Evolutionary conservation across 2,113 vertebrate genomes (phyloP), one percentile per base, ranked within the genome.

Genomic region (Nerophis lumbriciformis): DNA sequence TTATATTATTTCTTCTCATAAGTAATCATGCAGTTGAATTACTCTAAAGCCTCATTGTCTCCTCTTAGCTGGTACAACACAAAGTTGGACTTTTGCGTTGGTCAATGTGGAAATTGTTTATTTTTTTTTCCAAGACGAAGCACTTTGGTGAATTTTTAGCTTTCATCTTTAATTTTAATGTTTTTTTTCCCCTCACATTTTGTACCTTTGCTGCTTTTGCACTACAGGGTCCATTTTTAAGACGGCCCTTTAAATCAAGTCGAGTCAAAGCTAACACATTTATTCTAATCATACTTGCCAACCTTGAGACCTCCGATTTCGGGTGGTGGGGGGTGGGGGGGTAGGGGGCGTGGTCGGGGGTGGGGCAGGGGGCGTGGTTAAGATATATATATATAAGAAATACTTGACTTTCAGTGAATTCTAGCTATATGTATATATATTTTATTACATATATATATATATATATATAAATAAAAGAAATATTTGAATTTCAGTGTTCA

Each of bases 171-270:
- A 62, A 47, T 59, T 71, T 61, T 65, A 1, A 49, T 52, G 5
- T 73, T 55, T 68, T 16, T 61, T 68, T 14, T 57, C 68, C 28
- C 28, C 28, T 63, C 59, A 39, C 61, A 57, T 76, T 76, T 76
- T 78, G 14, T 76, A 54, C 52, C 61, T 78, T 82, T 86, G 77
- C 81, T 85, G 71, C 73, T 79, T 84, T 73, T 81, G 47, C 77
- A 79, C 66, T 13, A 53, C 51, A 71, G 66, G 72, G 68, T 79
- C 66, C 71, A 71, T 65, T 83, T 28, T 60, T 75, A 67, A 81
- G 49, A 73, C 65, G 71, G 56, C 63, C 82, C 72, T 79, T 78
- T 58, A 73, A 73, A 81, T 67, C 16, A 10, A 51, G 44, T 68
- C 52, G 63, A 63, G 57, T 73, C 48, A 54, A 55, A 45, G 42